Conservation (phyloP, 2,888 invertebrate genomes). For the Yponomeuta cagnagella region DNA sequence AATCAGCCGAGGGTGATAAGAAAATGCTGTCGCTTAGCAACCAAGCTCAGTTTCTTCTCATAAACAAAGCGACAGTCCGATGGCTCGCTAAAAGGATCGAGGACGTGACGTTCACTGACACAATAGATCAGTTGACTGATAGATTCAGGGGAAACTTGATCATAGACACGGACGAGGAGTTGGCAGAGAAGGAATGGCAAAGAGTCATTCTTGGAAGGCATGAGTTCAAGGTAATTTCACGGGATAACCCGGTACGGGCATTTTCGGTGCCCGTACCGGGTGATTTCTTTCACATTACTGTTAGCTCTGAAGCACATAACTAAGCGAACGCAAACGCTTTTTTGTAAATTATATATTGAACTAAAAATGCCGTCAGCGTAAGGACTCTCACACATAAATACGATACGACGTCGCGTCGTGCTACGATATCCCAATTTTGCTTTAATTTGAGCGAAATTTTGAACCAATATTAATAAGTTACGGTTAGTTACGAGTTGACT, state of each 20-base stretch:
- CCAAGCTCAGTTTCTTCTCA: slow-evolving; percentile 89
- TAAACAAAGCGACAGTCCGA: slow-evolving; percentile 85
- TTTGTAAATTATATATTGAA: neutral
- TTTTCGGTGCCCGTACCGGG: too few relatives aligned
- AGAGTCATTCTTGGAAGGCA: slow-evolving; percentile 79
- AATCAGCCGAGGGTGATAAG: slow-evolving; percentile 32
- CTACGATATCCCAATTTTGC: too few relatives aligned
- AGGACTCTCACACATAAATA: too few relatives aligned
- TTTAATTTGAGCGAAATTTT: too few relatives aligned
- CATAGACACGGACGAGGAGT: slow-evolving; percentile 81
- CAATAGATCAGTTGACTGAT: slow-evolving; percentile 77
- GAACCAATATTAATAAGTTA: too few relatives aligned
- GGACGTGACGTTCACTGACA: slow-evolving; percentile 66
- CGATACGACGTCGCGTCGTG: too few relatives aligned
- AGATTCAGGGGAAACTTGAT: slow-evolving; percentile 96
- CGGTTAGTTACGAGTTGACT: too few relatives aligned
- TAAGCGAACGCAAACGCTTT: neutral
- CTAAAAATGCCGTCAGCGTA: too few relatives aligned
- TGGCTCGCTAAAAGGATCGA: slow-evolving; percentile 80
- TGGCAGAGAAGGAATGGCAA: slow-evolving; percentile 86
- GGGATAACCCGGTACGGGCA: neutral
- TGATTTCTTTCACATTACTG: too few relatives aligned
- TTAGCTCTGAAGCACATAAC: slow-evolving; percentile 8
- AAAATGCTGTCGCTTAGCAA: slow-evolving; percentile 80
- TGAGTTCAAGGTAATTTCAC: slow-evolving; percentile 76